These are phyloP conservation scores for Girardinichthys multiradiatus DNA, from an alignment of 2,113 vertebrate genomes.

Conservation along the genomic window DNA sequence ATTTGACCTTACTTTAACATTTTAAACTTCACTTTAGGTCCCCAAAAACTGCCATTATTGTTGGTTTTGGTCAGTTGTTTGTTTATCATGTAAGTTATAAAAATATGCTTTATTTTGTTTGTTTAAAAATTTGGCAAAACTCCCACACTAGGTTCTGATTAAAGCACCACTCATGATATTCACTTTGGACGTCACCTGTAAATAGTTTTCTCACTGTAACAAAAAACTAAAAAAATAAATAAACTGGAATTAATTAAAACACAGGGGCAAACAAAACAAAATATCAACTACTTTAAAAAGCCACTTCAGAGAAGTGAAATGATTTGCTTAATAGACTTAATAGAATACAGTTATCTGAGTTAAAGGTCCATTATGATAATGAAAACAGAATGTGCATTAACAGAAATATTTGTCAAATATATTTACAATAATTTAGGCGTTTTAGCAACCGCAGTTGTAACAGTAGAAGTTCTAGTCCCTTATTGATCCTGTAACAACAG, in stretches of 20 bases:
- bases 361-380: background rate
- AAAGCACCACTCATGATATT: constrained; percentile 33
- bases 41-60: background rate
- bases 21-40: background rate
- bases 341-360: background rate
- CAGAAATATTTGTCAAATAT: too few relatives aligned
- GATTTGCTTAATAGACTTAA: constrained; percentile 1
- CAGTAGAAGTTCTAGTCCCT: too few relatives aligned
- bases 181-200: background rate
- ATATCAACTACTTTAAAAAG: constrained; percentile 9
- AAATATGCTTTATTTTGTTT: constrained; percentile 29
- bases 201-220: constrained; percentile 4
- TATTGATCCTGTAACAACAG: too few relatives aligned
- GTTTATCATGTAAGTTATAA: constrained; percentile 20
- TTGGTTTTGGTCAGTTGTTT: background rate
- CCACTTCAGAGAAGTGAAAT: background rate
- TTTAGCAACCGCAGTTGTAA: too few relatives aligned
- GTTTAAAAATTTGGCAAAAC: constrained; percentile 13
- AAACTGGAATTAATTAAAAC: constrained; percentile 10
- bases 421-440: background rate
- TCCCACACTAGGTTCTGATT: constrained; percentile 34
- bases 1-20: background rate
- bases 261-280: background rate
- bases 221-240: background rate
- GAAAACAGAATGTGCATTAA: background rate